phyloP scores from a whole-genome alignment of 1,140 invertebrate genomes.

The Zaprionus ornatus region DNA sequence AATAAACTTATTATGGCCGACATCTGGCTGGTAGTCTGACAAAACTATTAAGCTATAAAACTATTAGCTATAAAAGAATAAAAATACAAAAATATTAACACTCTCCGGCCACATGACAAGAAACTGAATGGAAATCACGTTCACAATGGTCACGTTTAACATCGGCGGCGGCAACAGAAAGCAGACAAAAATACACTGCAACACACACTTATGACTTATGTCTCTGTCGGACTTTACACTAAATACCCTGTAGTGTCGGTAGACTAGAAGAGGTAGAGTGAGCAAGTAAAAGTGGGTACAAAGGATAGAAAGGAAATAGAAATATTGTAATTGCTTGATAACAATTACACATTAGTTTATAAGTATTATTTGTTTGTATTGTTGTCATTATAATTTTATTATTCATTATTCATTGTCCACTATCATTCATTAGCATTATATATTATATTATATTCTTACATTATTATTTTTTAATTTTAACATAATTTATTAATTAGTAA shows the following conservation, averaged over 20 bases:
- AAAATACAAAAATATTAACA: conserved; percentile 58
- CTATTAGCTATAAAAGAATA: conserved; percentile 31
- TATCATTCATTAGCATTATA: no score
- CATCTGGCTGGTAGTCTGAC: conserved; percentile 31
- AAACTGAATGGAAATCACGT: conserved; percentile 39
- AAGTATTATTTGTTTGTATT: no score
- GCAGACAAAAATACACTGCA: conserved; percentile 29
- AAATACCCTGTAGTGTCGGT: not conserved
- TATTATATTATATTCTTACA: no score
- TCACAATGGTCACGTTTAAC: conserved; percentile 63
- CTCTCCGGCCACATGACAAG: conserved; percentile 38
- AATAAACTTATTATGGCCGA: conserved; percentile 38
- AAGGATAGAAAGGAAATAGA: no score
- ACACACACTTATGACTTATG: conserved; percentile 40
- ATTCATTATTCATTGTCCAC: no score
- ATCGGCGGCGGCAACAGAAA: conserved; percentile 10
- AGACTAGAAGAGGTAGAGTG: conserved; percentile 1
- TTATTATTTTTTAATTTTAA: no score
- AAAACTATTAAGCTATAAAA: conserved; percentile 50
- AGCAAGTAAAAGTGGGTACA: no score
- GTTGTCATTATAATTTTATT: no score
- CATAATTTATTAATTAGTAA: no score
- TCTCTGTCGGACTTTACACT: not conserved
- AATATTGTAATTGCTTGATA: no score
- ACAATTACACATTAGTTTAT: no score